Evolutionary conservation across 2,888 invertebrate species (phyloP), one percentile per base, ranked within the genome.

Genomic region (Drosophila hawaiiensis): DNA sequence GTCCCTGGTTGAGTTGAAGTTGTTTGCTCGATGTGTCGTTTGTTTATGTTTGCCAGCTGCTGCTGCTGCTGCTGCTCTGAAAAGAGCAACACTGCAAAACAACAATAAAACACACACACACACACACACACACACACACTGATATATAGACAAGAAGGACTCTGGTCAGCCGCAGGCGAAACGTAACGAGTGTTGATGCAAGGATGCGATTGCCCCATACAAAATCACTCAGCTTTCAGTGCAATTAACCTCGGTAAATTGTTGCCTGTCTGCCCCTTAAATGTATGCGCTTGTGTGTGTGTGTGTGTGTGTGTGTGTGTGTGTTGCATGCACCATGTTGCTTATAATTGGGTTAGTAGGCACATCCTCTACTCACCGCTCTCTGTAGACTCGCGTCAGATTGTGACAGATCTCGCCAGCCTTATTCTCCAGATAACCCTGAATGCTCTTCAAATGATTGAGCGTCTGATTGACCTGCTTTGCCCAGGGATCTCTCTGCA

Each of bases 401-500:
- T 95, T 95, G 84, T 95, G 94, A 62, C 96, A 96, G 83, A 97
- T 96, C 81, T 95, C 94, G 59, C 95, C 95, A 39, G 96, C 96
- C 83, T 96, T 96, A 89, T 95, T 96, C 85, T 96, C 95, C 74
- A 97, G 94, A 92, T 96, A 96, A 91, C 95, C 96, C 92, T 97
- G 97, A 55, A 97, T 95, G n/a, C 95, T 96, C 85, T 96, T 96
- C 80, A 97, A 94, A 90, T 97, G 96, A 67, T 95, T 95, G 9
- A 97, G 93, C 0, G 96, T 96, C 82, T 96, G 96, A 92, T 97
- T 96, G 70, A 93, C 93, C 93, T 96, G 96, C 73, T 95, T 95
- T 76, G 96, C 95, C 85, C 97, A 95, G 0, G 97, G 97, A 83
- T 95, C 94, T 80, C 96, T 92, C 84, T 96, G 95, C 10, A 97